Evolutionary conservation across 2,888 invertebrate species (phyloP).

Genomic region (Ganaspis brasiliensis): DNA sequence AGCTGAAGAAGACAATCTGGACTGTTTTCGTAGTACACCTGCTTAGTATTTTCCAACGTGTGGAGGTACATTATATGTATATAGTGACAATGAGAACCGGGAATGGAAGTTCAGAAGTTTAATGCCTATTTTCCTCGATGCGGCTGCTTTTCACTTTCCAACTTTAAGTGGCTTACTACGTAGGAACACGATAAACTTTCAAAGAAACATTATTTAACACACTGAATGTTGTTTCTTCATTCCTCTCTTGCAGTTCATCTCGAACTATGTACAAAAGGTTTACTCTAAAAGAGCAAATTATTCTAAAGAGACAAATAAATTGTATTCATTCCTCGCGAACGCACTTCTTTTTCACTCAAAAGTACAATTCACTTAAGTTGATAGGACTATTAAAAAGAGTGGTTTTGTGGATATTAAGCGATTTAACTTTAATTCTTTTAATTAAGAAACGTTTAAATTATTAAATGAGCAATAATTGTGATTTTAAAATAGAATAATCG

Average conservation of each 20-base stretch:
- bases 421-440: no score
- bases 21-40: constrained; percentile 5
- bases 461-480: no score
- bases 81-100: constrained; percentile 37
- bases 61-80: constrained; percentile 17
- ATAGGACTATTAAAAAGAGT: no score
- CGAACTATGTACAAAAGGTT: constrained; percentile 1
- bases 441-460: no score
- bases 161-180: constrained; percentile 40
- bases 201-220: constrained; percentile 39
- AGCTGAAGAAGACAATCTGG: constrained; percentile 1
- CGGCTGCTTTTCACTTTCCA: constrained; percentile 41
- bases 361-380: no score
- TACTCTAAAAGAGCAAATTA: constrained; percentile 18
- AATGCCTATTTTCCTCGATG: constrained; percentile 39
- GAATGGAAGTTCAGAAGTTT: constrained; percentile 41
- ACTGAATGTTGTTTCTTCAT: constrained; percentile 40
- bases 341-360: neutral
- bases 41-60: constrained; percentile 25
- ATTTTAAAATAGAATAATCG: no score
- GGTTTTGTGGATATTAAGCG: no score
- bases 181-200: constrained; percentile 32
- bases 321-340: neutral
- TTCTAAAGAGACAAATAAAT: constrained; percentile 16
- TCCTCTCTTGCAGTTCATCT: constrained; percentile 10